phyloP scores from a whole-genome alignment of 2,888 invertebrate genomes.

The Abrostola tripartita region DNA sequence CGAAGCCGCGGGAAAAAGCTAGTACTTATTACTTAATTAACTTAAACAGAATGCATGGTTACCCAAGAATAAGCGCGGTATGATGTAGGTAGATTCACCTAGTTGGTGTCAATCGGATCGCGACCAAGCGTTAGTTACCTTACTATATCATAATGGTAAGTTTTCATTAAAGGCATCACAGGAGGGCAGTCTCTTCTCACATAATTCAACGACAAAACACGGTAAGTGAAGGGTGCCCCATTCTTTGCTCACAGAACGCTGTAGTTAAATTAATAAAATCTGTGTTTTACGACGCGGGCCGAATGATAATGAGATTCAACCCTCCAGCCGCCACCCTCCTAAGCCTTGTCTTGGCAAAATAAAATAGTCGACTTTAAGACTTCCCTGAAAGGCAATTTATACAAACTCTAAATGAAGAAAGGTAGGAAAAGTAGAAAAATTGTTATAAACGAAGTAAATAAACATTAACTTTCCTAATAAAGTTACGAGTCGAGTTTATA shows the following conservation, averaged over 20 bases:
- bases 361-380: constrained; percentile 50
- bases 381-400: constrained; percentile 51
- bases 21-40: too few relatives aligned
- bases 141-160: too few relatives aligned
- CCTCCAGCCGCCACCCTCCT: constrained; percentile 21
- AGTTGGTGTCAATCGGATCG: too few relatives aligned
- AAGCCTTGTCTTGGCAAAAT: constrained; percentile 27
- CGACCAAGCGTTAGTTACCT: too few relatives aligned
- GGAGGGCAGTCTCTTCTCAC: constrained; percentile 17
- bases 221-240: constrained; percentile 35
- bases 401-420: constrained; percentile 47
- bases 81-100: too few relatives aligned
- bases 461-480: constrained; percentile 32
- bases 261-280: constrained; percentile 61
- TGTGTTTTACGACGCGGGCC: constrained; percentile 51
- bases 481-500: constrained; percentile 15
- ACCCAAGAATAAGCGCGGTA: too few relatives aligned
- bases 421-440: constrained; percentile 23
- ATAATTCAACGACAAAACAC: constrained; percentile 31
- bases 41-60: too few relatives aligned
- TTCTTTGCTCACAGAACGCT: constrained; percentile 47
- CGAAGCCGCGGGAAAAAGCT: too few relatives aligned
- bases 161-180: constrained; percentile 12
- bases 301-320: constrained; percentile 59
- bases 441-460: constrained; percentile 33